phyloP scores from a whole-genome alignment of 92 coral and sea anemone genomes.

The Pocillopora meandrina region DNA sequence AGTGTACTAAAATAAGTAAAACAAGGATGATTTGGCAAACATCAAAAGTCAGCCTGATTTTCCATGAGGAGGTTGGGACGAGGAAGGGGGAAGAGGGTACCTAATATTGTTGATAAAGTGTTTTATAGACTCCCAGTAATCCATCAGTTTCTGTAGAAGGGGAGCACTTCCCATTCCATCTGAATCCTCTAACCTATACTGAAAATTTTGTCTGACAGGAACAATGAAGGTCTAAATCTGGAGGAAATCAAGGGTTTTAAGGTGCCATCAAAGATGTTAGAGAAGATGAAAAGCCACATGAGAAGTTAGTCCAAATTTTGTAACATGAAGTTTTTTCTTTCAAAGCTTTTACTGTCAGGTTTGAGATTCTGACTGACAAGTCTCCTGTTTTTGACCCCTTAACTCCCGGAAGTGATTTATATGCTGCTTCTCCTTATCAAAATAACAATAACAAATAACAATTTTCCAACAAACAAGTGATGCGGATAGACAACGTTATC shows the following conservation, averaged over 20 bases:
- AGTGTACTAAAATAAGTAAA: background rate
- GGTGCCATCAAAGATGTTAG: slow-evolving; percentile 72
- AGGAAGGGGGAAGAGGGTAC: background rate
- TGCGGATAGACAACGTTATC: too few relatives aligned
- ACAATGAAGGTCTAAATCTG: slow-evolving; percentile 72
- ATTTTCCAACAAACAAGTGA: too few relatives aligned
- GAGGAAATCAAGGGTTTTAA: slow-evolving; percentile 77
- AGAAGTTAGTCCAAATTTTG: slow-evolving; percentile 65
- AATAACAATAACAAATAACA: too few relatives aligned
- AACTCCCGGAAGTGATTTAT: too few relatives aligned
- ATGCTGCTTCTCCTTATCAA: too few relatives aligned
- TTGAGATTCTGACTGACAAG: background rate
- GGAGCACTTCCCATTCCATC: background rate
- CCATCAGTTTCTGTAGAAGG: background rate
- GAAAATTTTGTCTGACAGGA: slow-evolving; percentile 31
- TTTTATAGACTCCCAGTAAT: background rate
- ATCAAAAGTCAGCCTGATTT: too few relatives aligned
- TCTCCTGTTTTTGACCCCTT: too few relatives aligned
- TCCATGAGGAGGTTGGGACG: too few relatives aligned
- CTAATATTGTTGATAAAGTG: too few relatives aligned
- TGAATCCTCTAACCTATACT: background rate
- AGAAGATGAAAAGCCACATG: slow-evolving; percentile 88
- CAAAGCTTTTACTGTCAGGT: background rate
- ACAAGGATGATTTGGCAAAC: too few relatives aligned
- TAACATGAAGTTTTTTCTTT: background rate